Evolutionary conservation across 2,888 invertebrate species (phyloP).

Genomic region (Priocnemis perturbator): DNA sequence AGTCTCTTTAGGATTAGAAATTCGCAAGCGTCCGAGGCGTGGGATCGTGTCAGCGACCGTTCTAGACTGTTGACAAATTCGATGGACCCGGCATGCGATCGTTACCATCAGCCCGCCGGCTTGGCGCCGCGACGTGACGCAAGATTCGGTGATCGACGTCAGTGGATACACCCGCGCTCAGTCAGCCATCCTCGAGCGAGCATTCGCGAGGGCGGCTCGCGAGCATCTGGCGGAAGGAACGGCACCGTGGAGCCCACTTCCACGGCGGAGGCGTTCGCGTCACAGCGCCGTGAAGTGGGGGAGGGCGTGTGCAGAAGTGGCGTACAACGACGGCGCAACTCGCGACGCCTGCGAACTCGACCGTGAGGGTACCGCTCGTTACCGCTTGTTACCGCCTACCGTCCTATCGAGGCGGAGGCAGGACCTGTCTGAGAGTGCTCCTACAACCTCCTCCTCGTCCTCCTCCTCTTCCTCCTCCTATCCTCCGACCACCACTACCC

Average conservation of each 20-base stretch:
- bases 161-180: no score
- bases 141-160: no score
- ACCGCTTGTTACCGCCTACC: slow-evolving; percentile 68
- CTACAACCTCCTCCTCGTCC: slow-evolving; percentile 49
- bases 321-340: slow-evolving; percentile 54
- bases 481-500: slow-evolving; percentile 7
- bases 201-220: slow-evolving; percentile 23
- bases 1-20: no score
- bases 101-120: no score
- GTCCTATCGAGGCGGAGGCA: slow-evolving; percentile 63
- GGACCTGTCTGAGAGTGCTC: slow-evolving; percentile 47
- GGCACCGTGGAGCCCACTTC: slow-evolving; percentile 2
- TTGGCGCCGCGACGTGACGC: no score
- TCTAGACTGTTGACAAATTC: no score
- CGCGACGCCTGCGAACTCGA: slow-evolving; percentile 66
- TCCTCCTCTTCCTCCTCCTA: slow-evolving; percentile 48
- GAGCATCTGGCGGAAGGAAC: slow-evolving; percentile 26
- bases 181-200: no score
- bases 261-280: slow-evolving; percentile 39
- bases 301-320: slow-evolving; percentile 48
- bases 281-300: slow-evolving; percentile 17
- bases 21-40: no score
- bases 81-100: no score
- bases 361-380: slow-evolving; percentile 47
- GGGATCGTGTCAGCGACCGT: no score